Evolutionary conservation across 92 coral and sea anemone genomes (phyloP).

Genomic region (Umimayanthus kanabou): DNA sequence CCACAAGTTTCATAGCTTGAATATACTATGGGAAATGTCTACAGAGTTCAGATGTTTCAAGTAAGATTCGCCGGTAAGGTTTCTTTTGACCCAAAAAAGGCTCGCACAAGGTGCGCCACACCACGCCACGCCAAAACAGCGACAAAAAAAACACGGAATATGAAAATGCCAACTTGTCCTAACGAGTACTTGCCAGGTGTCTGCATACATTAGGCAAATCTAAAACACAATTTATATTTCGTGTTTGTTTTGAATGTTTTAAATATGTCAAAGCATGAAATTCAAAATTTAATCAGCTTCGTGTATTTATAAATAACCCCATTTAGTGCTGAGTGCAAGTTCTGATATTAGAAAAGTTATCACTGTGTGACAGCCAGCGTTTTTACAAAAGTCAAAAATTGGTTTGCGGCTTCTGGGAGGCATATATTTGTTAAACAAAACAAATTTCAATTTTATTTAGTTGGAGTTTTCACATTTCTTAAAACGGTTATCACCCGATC

Average conservation of each 20-base stretch:
- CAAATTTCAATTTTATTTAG: not conserved
- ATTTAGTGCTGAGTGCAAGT: not conserved
- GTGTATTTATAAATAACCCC: not conserved
- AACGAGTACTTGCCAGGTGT: constrained; percentile 19
- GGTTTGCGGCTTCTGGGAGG: not conserved
- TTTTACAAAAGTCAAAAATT: not conserved
- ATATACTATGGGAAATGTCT: not conserved
- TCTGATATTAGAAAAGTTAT: not conserved
- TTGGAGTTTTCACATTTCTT: too few relatives aligned
- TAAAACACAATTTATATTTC: not conserved
- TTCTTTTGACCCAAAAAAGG: too few relatives aligned
- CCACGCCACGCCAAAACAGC: too few relatives aligned
- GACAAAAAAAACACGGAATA: not conserved
- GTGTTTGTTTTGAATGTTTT: not conserved
- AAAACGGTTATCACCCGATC: too few relatives aligned
- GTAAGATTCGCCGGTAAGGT: not conserved
- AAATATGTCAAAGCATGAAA: not conserved
- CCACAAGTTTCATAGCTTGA: not conserved
- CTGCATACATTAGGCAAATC: constrained; percentile 22
- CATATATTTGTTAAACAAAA: not conserved
- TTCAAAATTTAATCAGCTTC: not conserved
- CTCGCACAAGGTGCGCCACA: not conserved
- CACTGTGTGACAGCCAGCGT: not conserved
- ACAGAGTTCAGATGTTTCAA: not conserved
- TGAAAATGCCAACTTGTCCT: not conserved